Base-by-base conservation (phyloP, 2,113 vertebrate species). In the Zingel zingel region DNA sequence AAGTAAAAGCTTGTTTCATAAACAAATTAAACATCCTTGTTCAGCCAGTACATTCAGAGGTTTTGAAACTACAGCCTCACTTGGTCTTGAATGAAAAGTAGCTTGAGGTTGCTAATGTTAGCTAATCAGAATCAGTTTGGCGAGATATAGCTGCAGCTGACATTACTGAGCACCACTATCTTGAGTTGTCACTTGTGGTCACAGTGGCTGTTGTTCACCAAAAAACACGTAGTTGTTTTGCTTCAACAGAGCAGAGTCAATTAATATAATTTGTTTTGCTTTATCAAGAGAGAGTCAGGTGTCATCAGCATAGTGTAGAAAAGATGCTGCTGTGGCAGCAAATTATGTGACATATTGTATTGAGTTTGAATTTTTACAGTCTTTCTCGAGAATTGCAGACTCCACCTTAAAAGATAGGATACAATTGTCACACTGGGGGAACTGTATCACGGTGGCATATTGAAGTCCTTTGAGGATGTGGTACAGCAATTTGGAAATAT, bases 281-380 rank as follows among this genome's bases (percentile, higher is more conserved):
- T 19, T 62, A 7, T 23, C 18, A 21, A 30, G 11, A 57, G 14
- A 11, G 2, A 25, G 9, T 19, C 0, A 3, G 7, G 25, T 50
- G 33, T 57, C 57, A 70, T 76, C 72, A 48, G 12, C 50, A 56
- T 57, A 62, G 19, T 43, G 19, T 25, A 16, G 57, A 25, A 79
- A 53, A 14, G 5, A 30, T 12, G 9, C n/a, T 14, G 16, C 3
- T 33, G 14, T 16, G 23, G 0, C 36, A 8, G 43, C 4, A 4
- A 14, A 54, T 43, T 36, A 47, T 33, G 15, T n/a, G 25, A 30
- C 45, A 21, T 11, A 2, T 8, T 39, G 36, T 39, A 39, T 39
- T 36, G 36, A 36, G 36, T 39, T 39, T 10, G 8, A 39, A 39
- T 39, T 9, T 39, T 10, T 10, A 39, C 39, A 10, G 10, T 39